phyloP scores from a whole-genome alignment of 2,113 vertebrate genomes.

The Stigmatopora nigra region DNA sequence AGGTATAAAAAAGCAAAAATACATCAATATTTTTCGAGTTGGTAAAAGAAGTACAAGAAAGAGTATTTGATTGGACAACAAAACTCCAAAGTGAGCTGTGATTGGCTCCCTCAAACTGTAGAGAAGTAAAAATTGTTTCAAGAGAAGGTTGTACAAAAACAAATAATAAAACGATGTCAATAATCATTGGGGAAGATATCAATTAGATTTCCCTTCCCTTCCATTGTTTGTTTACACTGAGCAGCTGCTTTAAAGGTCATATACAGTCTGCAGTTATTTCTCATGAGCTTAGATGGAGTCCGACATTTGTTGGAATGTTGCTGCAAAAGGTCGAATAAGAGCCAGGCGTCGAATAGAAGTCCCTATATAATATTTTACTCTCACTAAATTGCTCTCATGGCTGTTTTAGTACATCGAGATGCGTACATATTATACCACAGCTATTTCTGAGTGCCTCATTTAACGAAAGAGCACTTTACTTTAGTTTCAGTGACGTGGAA shows the following conservation, averaged over 20 bases:
- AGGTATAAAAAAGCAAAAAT: too few relatives aligned
- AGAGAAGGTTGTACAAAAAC: not conserved
- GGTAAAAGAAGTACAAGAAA: too few relatives aligned
- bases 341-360: not conserved
- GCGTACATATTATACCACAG: not conserved
- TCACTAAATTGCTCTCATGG: not conserved
- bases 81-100: not conserved
- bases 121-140: not conserved
- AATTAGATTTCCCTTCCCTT: not conserved
- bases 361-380: not conserved
- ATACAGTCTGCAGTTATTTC: not conserved
- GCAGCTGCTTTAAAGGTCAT: not conserved
- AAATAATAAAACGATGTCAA: not conserved
- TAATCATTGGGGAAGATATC: not conserved
- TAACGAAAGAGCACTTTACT: not conserved
- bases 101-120: too few relatives aligned
- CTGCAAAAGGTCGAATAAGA: slow-evolving; percentile 1
- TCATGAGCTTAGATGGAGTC: not conserved
- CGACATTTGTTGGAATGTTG: not conserved
- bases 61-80: too few relatives aligned
- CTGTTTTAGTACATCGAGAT: not conserved
- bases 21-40: too few relatives aligned
- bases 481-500: not conserved
- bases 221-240: not conserved
- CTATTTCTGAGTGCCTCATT: not conserved